Evolutionary conservation across 2,797 vertebrate species (phyloP), one percentile per base, ranked within the genome.

Genomic region (Enteromius unitaeniatus): DNA sequence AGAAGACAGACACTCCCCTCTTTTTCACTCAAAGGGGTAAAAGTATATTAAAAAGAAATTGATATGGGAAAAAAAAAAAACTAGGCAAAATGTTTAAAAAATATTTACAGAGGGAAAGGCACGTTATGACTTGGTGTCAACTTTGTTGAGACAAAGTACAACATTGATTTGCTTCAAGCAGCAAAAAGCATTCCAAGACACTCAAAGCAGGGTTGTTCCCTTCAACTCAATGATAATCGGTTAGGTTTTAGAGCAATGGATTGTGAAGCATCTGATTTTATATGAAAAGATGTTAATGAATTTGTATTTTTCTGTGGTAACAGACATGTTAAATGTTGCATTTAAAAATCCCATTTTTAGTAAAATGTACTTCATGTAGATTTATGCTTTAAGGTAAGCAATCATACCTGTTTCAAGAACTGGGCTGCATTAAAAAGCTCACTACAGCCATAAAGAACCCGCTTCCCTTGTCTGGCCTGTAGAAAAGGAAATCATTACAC

Each of bases 401-500:
- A 85, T 28, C 87, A 81, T 92, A 99, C 98, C 96, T 99, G 97
- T 92, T 97, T 99, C 88, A 97, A 94, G 93, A 99, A 99, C 90
- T 99, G 97, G 47, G 95, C 51, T 23, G 98, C 97, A 85, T 96
- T 99, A 90, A 99, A 99, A 86, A 99, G 95, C 88, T 99, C 98
- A 90, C 97, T 99, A 94, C 98, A 99, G 88, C 98, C 98, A 80
- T 99, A 99, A 70, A 99, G 91, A n/a, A 99, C 92, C 72, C 96
- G 97, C 91, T 97, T 99, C 47, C 97, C 97, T 91, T 95, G 97
- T 89, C 97, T 99, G 37, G 95, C 91, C 98, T 98, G 85, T 82
- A 86, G 79, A 89, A n/a, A 87, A 77, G 78, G 31, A 65, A 76
- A 65, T 67, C 11, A 76, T 78, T 55, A 74, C 11, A 31, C 13